Base-by-base conservation (phyloP, 2,113 vertebrate genomes). In the Strix aluco region DNA sequence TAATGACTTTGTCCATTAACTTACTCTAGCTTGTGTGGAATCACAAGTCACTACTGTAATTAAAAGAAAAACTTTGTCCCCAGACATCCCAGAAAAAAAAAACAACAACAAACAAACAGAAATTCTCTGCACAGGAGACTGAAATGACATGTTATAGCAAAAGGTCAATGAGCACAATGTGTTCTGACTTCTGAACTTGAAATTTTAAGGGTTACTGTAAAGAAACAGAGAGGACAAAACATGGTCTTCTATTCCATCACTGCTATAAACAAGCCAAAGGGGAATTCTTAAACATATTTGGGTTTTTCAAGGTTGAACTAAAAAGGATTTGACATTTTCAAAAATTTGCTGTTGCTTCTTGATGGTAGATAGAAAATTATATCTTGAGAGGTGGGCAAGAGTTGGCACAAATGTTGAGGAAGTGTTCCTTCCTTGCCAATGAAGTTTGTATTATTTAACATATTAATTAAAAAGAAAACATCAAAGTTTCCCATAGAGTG, bases 281-380 rank as follows among this genome's bases (percentile, higher is more conserved):
- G 72, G 47, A 86, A 90, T 96, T 94, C 78, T 86, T 58, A 72
- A 74, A 69, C 44, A 36, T 77, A 42, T 78, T 74, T 83, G 73
- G 15, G 32, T 19, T 94, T 85, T 88, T 36, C 81, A 95, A 95
- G 40, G 32, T 87, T 94, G 66, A 59, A 40, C 77, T 81, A 42
- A 89, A 90, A 89, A 84, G 47, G 46, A 51, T 57, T 49, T 96
- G 86, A 94, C 82, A 88, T 96, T 97, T 97, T 94, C 83, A 83
- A 65, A 18, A 58, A 66, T 92, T 84, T 91, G 17, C 9, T 59
- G 36, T 61, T 58, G 51, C 38, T 85, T 59, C 19, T 94, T 93
- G 40, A 52, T 65, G 69, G 54, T 26, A 80, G 42, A 61, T 66
- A 59, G 4, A 77, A 83, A 65, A 83, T 55, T n/a, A 26, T 49